Conservation (phyloP, 2,113 vertebrate species). For the Haemorhous mexicanus region DNA sequence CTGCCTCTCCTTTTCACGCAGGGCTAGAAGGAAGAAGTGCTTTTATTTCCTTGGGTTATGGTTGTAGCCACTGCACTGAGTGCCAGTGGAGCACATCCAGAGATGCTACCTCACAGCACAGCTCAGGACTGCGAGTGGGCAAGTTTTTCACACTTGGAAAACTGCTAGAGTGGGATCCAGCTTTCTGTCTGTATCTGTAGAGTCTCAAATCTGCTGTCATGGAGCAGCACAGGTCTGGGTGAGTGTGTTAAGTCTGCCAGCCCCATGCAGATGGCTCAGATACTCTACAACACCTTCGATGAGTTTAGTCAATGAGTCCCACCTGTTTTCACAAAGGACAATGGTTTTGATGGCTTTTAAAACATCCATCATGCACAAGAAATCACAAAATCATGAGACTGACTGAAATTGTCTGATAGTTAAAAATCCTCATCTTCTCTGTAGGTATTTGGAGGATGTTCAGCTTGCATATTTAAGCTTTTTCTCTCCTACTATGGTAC, state of each 20-base stretch:
- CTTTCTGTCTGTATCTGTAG: not conserved
- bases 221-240: not conserved
- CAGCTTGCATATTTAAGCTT: not conserved
- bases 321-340: not conserved
- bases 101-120: not conserved
- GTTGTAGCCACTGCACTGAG: not conserved
- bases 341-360: not conserved
- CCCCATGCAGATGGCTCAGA: not conserved
- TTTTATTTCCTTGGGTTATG: not conserved
- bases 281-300: not conserved
- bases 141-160: not conserved
- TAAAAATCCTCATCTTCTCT: not conserved
- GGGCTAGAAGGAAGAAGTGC: not conserved
- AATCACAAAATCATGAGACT: not conserved
- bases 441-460: not conserved
- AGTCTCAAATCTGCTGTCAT: not conserved
- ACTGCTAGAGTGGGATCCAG: not conserved
- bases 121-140: not conserved
- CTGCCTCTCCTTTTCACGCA: not conserved
- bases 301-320: not conserved
- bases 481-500: not conserved
- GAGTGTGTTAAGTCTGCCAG: not conserved
- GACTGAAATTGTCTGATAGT: not conserved
- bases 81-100: not conserved
- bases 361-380: not conserved